Base-by-base conservation (phyloP, 2,797 vertebrate genomes). In the Gymnothorax reevesii region DNA sequence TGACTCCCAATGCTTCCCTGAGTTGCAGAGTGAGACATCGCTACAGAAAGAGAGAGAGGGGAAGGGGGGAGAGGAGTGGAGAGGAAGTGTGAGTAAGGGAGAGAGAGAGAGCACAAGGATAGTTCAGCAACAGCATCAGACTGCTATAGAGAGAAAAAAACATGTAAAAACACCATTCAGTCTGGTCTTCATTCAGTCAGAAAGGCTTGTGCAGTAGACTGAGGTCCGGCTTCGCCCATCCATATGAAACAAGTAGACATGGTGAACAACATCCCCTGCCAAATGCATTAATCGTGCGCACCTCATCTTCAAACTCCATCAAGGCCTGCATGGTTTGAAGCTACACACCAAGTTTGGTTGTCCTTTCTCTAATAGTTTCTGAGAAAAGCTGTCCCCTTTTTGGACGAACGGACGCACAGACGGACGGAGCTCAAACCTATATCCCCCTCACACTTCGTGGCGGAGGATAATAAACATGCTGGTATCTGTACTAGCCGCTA, bases 1-100 rank as follows among this genome's bases (percentile, higher is more conserved):
- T 95, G 96, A 90, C 97, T 97, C 87, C 97, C 96, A 86, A 97
- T 95, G 90, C 95, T 96, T 85, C 97, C 96, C 85, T 96, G 96
- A 90, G 95, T 94, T 92, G 95, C 96, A 80, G 95, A 95, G 92
- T 97, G 97, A 94, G 97, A 97, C 96, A 97, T 97, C 92, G 90
- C 94, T 83, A 85, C 90, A 90, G 93, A 93, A 94, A 64, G 33
- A 90, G 75, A 83, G 87, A 91, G 27, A 69, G 64, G 85, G n/a
- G 89, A 7, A 85, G 5, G 90, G 83, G 13, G 55, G 5, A 55
- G 15, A 22, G 42, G 49, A n/a, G 49, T 54, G 49, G 77, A 22
- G 7, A 80, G 77, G 3, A 3, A 15, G 59, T 3, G 9, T 15
- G 60, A 4, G 60, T 15, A 13, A 62, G 60, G 13, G 3, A 49